phyloP scores from a whole-genome alignment of 2,113 vertebrate species.

The human (Homo sapiens) region GRCh38 chr1:29847501-29848000 shows the following conservation, averaged over 20 bases:
- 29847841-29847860: too few relatives aligned
- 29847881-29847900: too few relatives aligned
- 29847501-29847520: background rate
- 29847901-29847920: too few relatives aligned
- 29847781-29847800: background rate
- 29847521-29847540: background rate
- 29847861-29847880: too few relatives aligned
- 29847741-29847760: background rate
- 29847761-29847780: background rate
- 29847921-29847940: too few relatives aligned
- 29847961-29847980: too few relatives aligned
- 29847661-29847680: background rate
- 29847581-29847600: background rate
- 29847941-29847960: too few relatives aligned
- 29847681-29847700: background rate
- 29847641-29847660: background rate
- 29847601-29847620: background rate
- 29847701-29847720: background rate
- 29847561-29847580: background rate
- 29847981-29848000: too few relatives aligned
- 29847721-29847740: too few relatives aligned
- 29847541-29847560: background rate
- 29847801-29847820: too few relatives aligned
- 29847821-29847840: too few relatives aligned
- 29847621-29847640: background rate